A percentile compares a stretch with the other conserved stretches of the same genome.
Evolutionary conservation across 2,113 vertebrate genomes (phyloP).

Genomic region (Saguinus midas): DNA sequence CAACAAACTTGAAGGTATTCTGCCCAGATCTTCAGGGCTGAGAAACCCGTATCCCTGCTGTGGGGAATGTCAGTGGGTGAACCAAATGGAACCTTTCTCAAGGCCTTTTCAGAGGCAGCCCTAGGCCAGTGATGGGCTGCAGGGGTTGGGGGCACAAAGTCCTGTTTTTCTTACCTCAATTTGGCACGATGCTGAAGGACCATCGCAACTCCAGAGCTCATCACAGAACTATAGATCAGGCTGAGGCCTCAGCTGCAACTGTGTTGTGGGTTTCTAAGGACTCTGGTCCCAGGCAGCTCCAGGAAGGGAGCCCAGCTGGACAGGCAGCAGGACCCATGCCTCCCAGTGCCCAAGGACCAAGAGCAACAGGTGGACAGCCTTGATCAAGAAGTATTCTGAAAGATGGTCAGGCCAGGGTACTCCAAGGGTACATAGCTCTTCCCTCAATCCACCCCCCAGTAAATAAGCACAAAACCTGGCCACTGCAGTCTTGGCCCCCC

Average conservation of each 20-base stretch:
- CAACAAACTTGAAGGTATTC: background rate
- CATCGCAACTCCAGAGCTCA: background rate
- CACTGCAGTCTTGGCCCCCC: background rate
- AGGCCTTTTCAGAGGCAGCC: background rate
- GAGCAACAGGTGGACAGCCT: background rate
- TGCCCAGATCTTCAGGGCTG: background rate
- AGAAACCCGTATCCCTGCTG: background rate
- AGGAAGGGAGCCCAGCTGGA: background rate
- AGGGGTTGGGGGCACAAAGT: background rate
- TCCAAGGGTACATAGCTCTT: background rate
- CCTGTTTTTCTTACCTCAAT: background rate
- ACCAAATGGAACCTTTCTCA: background rate
- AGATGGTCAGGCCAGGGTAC: background rate
- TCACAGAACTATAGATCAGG: background rate
- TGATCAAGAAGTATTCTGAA: background rate
- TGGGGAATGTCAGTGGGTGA: no score
- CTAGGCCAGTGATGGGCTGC: no score
- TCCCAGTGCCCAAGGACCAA: background rate
- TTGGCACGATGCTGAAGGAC: background rate
- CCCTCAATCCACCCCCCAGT: background rate
- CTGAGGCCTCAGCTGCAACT: fast-evolving
- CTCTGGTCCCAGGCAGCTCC: background rate
- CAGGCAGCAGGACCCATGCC: background rate
- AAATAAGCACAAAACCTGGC: slow-evolving; percentile 49
- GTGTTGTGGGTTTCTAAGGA: background rate